Percentiles rank a stretch among this genome's conserved stretches.
Evolutionary conservation across 30 jellyfish, hydroid and myxozoan genomes (phyloP).

Genomic region (Aurelia sp.): DNA sequence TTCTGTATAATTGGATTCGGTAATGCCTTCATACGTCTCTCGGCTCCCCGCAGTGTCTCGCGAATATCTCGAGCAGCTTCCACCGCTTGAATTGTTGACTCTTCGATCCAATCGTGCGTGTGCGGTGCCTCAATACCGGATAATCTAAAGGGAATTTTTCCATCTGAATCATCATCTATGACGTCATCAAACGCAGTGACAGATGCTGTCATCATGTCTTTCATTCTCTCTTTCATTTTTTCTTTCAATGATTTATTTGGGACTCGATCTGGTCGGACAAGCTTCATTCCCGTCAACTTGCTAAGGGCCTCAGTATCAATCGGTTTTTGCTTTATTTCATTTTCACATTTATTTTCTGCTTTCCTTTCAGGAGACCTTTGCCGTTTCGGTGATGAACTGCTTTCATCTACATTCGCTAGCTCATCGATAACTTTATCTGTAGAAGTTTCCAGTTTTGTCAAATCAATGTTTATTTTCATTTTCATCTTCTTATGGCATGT

Average conservation of each 20-base stretch:
- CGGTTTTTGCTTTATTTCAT: neutral
- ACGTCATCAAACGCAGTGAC: no score
- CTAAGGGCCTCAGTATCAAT: constrained; percentile 10
- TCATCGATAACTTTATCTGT: constrained; percentile 36
- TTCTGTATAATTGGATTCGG: constrained; percentile 37
- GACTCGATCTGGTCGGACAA: constrained; percentile 23
- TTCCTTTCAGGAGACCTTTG: neutral
- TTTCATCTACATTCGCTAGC: neutral
- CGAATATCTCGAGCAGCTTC: constrained; percentile 82
- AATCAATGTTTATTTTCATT: constrained; percentile 16
- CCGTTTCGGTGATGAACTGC: neutral
- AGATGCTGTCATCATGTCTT: neutral
- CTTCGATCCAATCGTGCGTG: constrained; percentile 62
- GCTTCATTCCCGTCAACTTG: neutral
- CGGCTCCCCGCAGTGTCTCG: constrained; percentile 43
- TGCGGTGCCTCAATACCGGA: constrained; percentile 58
- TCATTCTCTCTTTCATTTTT: neutral
- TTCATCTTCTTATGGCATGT: neutral
- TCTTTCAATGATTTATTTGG: neutral
- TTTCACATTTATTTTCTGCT: neutral
- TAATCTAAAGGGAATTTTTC: constrained; percentile 44
- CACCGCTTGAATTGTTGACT: constrained; percentile 38
- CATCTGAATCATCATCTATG: constrained; percentile 16
- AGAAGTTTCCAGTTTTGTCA: constrained; percentile 45
- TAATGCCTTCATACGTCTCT: constrained; percentile 11